Evolutionary conservation across 2,888 invertebrate genomes (phyloP).

Genomic region (Lepidonotus clava): DNA sequence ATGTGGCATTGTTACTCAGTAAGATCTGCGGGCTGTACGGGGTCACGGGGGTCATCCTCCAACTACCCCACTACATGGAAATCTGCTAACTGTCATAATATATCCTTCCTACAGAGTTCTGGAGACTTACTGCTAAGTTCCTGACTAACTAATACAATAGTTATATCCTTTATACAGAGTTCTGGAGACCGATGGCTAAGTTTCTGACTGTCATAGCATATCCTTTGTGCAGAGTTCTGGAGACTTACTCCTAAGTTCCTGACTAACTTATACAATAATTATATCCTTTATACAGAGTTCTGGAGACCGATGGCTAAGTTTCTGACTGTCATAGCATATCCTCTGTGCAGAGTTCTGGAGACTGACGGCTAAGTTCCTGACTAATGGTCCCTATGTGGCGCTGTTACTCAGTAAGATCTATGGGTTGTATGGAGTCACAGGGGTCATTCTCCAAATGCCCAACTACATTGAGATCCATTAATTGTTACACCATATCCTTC

Average conservation of each 20-base stretch:
- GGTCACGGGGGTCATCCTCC: slow-evolving; percentile 61
- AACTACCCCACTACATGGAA: slow-evolving; percentile 64
- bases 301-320: too few relatives aligned
- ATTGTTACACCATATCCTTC: too few relatives aligned
- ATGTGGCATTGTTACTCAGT: slow-evolving; percentile 57
- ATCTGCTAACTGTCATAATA: too few relatives aligned
- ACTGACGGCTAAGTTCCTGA: slow-evolving; percentile 56
- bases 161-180: slow-evolving; percentile 55
- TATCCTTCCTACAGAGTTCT: too few relatives aligned
- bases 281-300: too few relatives aligned
- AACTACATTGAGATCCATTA: slow-evolving; percentile 65
- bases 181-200: too few relatives aligned
- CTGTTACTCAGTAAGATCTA: slow-evolving; percentile 53
- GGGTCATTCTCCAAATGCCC: slow-evolving; percentile 61
- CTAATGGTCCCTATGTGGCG: slow-evolving; percentile 60
- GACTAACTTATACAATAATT: too few relatives aligned
- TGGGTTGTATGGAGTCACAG: slow-evolving; percentile 59
- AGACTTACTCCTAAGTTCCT: too few relatives aligned
- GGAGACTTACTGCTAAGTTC: too few relatives aligned
- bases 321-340: not conserved
- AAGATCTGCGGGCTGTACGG: slow-evolving; percentile 60
- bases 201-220: too few relatives aligned
- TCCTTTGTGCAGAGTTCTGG: too few relatives aligned
- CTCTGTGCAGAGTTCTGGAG: slow-evolving; percentile 61
- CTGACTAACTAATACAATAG: too few relatives aligned